Base-by-base conservation (phyloP, 30 jellyfish, hydroid and myxozoan genomes). In the Pseudorhiza aurosa region DNA sequence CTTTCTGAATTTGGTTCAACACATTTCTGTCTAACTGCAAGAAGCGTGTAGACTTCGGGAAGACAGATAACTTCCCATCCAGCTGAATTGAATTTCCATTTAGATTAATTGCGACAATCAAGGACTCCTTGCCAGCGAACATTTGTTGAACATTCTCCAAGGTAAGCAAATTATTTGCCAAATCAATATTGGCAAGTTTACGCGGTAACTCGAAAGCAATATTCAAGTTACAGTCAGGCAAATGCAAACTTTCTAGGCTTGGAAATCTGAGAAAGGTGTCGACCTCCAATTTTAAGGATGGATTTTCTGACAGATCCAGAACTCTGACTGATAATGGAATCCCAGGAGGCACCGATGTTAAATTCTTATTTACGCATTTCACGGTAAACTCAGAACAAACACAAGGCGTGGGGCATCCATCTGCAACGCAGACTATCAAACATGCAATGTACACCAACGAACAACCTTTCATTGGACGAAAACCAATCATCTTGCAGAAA, bases 61-160 rank as follows among this genome's bases (percentile, higher is more conserved):
- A 64, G 19, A 64, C 53, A 19, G 77, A 64, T n/a, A 64, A 35
- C 28, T 64, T 30, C 0, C 77, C 77, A 64, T 64, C 35, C 53
- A 64, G 30, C 29, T 29, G 17, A 1, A 64, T 31, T 19, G 17
- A 9, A 27, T 64, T 64, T 18, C 0, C 37, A 31, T 17, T n/a
- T 9, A 64, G 21, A 5, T 19, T 42, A 1, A 64, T 64, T 1
- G 12, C 17, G 8, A 1, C 19, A 0, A 64, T 12, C 10, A 12
- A 11, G 1, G 77, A 42, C 4, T 24, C 53, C 1, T n/a, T 32
- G 18, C 36, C 2, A 1, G n/a, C 35, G 24, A 64, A 64, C 2
- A 22, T 30, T 18, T 33, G 37, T 42, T 14, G 36, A 8, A 64
- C 32, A 6, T 30, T 42, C 35, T 32, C 59, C 10, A 64, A n/a